These are phyloP conservation scores for Nasonia vitripennis DNA, from an alignment of 1,140 invertebrate genomes.

Conservation along the genomic window DNA sequence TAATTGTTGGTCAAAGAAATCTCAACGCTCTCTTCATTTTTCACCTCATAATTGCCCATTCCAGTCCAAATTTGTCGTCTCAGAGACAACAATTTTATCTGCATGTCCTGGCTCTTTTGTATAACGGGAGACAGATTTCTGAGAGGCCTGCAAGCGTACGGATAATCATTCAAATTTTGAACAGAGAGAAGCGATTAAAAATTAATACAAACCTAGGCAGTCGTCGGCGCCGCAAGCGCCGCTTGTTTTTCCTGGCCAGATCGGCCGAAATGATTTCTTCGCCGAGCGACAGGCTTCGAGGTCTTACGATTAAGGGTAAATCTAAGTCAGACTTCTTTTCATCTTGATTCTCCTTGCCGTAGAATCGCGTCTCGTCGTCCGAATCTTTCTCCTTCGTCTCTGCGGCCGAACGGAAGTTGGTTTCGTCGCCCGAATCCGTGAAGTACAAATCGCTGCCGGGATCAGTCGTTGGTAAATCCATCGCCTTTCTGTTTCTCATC, in stretches of 20 bases:
- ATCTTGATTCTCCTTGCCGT: slow-evolving; percentile 21
- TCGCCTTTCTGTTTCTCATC: slow-evolving; percentile 64
- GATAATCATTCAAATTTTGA: slow-evolving; percentile 22
- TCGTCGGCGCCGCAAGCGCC: slow-evolving; percentile 72
- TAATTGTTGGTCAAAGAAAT: slow-evolving; percentile 50
- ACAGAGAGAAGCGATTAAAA: background rate
- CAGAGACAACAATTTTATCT: slow-evolving; percentile 76
- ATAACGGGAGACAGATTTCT: slow-evolving; percentile 62
- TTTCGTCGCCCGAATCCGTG: slow-evolving; percentile 74
- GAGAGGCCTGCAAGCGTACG: slow-evolving; percentile 55
- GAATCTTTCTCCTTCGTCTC: slow-evolving; percentile 31
- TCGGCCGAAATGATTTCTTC: slow-evolving; percentile 71
- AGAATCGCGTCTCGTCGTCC: slow-evolving; percentile 21
- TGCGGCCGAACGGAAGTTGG: background rate
- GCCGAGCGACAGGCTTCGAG: slow-evolving; percentile 75
- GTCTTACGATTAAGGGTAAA: slow-evolving; percentile 67
- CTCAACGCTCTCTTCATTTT: slow-evolving; percentile 39
- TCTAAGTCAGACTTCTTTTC: slow-evolving; percentile 35
- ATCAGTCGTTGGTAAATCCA: slow-evolving; percentile 76
- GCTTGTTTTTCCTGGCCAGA: slow-evolving; percentile 67
- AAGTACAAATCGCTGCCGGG: slow-evolving; percentile 75
- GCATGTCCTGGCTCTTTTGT: slow-evolving; percentile 73
- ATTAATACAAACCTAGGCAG: slow-evolving; percentile 49
- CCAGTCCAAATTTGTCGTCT: slow-evolving; percentile 78
- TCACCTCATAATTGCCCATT: slow-evolving; percentile 34